Conservation (phyloP, 2,797 vertebrate species). For the Lycodopsis pacificus region DNA sequence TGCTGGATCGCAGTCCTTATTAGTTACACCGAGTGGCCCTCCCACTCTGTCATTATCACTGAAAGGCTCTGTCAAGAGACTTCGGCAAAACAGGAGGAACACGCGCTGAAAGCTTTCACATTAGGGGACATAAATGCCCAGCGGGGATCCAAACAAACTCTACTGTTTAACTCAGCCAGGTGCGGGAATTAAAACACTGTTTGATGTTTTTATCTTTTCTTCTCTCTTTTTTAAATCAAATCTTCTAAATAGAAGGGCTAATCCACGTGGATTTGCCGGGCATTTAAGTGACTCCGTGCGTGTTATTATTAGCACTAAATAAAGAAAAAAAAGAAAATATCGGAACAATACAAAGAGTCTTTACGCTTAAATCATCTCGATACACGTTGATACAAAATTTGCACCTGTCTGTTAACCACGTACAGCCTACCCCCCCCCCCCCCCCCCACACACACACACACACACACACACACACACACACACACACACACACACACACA, state of each 20-base stretch:
- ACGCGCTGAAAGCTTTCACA: constrained; percentile 61
- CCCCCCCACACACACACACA: too few species aligned
- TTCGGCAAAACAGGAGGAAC: constrained; percentile 69
- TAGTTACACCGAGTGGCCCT: constrained; percentile 95
- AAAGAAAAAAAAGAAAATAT: constrained; percentile 19
- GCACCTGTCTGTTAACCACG: not conserved
- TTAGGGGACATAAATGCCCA: constrained; percentile 46
- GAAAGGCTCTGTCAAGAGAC: constrained; percentile 80
- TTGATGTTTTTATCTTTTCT: constrained; percentile 58
- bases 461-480: too few species aligned
- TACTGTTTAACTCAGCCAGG: constrained; percentile 57
- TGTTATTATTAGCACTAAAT: constrained; percentile 22
- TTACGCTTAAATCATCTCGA: not conserved
- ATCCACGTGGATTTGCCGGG: constrained; percentile 29
- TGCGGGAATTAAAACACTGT: constrained; percentile 57
- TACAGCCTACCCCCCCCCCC: too few species aligned
- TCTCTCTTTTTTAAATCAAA: constrained; percentile 18
- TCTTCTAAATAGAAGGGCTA: constrained; percentile 20
- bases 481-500: too few species aligned
- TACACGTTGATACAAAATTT: not conserved
- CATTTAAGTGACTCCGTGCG: constrained; percentile 30
- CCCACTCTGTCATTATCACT: constrained; percentile 91
- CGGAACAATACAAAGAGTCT: constrained; percentile 2
- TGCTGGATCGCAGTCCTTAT: constrained; percentile 94
- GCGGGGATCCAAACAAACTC: constrained; percentile 51